Conservation (phyloP, 2,888 invertebrate genomes). For the Ecliptopera silaceata region DNA sequence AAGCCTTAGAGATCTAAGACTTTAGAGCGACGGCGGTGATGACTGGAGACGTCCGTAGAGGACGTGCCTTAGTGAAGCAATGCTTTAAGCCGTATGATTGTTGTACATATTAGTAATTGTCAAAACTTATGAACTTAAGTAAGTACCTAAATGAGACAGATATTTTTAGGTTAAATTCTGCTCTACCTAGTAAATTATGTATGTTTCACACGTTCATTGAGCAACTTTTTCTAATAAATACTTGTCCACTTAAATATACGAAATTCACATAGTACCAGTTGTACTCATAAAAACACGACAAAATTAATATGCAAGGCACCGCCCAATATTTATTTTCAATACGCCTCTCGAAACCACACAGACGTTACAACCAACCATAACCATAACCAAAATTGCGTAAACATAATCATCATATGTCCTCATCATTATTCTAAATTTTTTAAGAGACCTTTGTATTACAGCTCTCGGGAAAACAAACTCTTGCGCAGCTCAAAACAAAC, state of each 20-base stretch:
- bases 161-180: no score
- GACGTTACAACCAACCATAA: conserved; percentile 34
- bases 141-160: no score
- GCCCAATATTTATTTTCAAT: conserved; percentile 41
- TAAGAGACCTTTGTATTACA: conserved; percentile 71
- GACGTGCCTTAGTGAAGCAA: no score
- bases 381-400: conserved; percentile 42
- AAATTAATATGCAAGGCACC: conserved; percentile 39
- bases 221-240: neutral
- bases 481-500: conserved; percentile 75
- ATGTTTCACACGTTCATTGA: neutral
- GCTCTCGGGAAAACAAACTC: conserved; percentile 76
- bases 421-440: conserved; percentile 64
- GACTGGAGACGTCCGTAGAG: no score
- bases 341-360: conserved; percentile 40
- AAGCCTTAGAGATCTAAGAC: no score
- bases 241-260: neutral
- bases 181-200: no score
- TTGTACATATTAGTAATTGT: no score
- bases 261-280: neutral
- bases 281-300: conserved; percentile 14
- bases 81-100: no score
- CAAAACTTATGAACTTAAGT: no score
- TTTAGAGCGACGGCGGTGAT: no score
- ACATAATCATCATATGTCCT: conserved; percentile 56